Evolutionary conservation across 2,888 invertebrate species (phyloP).

Genomic region (Ormia ochracea): DNA sequence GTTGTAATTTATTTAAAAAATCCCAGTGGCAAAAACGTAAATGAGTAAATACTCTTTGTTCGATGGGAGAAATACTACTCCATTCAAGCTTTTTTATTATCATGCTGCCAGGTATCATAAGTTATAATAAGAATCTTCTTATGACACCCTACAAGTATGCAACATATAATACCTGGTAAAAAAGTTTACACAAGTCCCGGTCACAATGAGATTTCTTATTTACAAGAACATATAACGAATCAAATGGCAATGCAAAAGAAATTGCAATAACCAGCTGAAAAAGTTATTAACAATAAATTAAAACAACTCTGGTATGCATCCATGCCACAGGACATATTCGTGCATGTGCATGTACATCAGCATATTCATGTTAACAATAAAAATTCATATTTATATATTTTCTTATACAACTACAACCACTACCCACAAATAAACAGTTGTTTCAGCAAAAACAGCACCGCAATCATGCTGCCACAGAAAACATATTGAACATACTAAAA

Average conservation of each 20-base stretch:
- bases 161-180: background rate
- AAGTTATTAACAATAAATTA: constrained; percentile 33
- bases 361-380: constrained; percentile 16
- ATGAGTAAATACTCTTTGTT: too few relatives aligned
- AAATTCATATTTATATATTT: background rate
- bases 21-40: too few relatives aligned
- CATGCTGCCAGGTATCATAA: constrained; percentile 34
- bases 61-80: too few relatives aligned
- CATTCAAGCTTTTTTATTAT: background rate
- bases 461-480: constrained; percentile 31
- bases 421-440: constrained; percentile 15
- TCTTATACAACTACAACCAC: background rate
- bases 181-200: background rate
- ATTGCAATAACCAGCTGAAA: background rate
- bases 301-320: background rate
- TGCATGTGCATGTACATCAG: too few relatives aligned
- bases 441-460: background rate
- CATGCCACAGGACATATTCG: background rate
- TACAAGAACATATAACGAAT: background rate
- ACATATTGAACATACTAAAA: constrained; percentile 59
- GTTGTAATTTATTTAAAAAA: too few relatives aligned
- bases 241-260: background rate
- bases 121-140: constrained; percentile 34
- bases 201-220: background rate
- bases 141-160: constrained; percentile 4